Base-by-base conservation (phyloP, 2,113 vertebrate genomes). In the Microcebus ravelobensis region DNA sequence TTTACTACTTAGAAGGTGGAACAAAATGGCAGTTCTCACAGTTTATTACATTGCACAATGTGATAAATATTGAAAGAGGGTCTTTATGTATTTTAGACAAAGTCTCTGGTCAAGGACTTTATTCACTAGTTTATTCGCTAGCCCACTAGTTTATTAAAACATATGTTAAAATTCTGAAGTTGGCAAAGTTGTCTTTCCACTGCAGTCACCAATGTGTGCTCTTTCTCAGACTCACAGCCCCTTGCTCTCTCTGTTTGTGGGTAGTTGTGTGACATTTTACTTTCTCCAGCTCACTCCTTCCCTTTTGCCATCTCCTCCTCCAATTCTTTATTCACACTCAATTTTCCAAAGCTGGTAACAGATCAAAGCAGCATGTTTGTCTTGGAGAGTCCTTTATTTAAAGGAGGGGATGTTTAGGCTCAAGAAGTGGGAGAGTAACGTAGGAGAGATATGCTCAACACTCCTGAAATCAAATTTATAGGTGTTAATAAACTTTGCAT, bases 401-500 rank as follows among this genome's bases (percentile, higher is more conserved):
- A 86, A 89, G 74, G 14, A 79, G 48, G 5, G 7, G 1, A 25
- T 90, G 5, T 50, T 71, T 45, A 88, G 45, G 20, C 25, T 36
- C 61, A 91, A 10, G 14, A 86, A 85, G 57, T 13, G 57, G 4
- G 20, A 92, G 29, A 34, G 70, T 59, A 76, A 42, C 65, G 70
- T 81, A 88, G 27, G 34, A 87, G 48, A 87, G 17, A 70, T 20
- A 36, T 14, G 92, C 36, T 68, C 39, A 74, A 2, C 65, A 25
- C 36, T 42, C 34, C 34, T n/a, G 23, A 80, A 57, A 77, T 61
- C 76, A 52, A 50, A 84, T 83, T 83, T 42, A 34, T 29, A 57
- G 23, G n/a, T 52, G 13, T 42, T 91, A 73, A 76, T 57, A 88
- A 88, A 92, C 55, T 96, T 96, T 84, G 55, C 20, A 57, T 57